Evolutionary conservation across 37 sponge, comb jelly and placozoan genomes (phyloP).

Genomic region (Chondrosia reniformis): DNA sequence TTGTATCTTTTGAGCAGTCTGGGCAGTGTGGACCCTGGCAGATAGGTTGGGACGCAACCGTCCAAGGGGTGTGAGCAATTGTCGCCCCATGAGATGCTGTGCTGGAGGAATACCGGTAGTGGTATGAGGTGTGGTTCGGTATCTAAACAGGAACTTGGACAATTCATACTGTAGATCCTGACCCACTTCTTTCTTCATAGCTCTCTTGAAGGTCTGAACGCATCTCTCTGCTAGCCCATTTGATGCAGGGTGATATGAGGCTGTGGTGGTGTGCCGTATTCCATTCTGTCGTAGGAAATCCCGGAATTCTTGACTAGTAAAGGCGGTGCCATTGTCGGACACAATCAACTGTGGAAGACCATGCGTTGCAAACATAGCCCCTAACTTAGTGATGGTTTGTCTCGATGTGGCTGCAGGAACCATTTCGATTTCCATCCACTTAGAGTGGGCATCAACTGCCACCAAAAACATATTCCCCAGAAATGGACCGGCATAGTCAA

Average conservation of each 20-base stretch:
- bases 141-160: constrained; percentile 25
- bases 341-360: constrained; percentile 22
- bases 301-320: constrained; percentile 22
- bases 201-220: constrained; percentile 33
- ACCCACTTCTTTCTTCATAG: constrained; percentile 9
- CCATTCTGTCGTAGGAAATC: constrained; percentile 24
- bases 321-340: constrained; percentile 30
- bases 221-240: constrained; percentile 43
- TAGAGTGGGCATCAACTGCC: constrained; percentile 33
- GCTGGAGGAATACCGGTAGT: constrained; percentile 26
- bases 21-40: neutral
- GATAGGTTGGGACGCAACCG: constrained; percentile 11
- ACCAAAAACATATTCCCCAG: constrained; percentile 28
- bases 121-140: constrained; percentile 30
- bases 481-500: constrained; percentile 21
- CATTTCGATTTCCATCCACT: constrained; percentile 30
- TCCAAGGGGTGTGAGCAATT: constrained; percentile 20
- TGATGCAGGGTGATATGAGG: constrained; percentile 39
- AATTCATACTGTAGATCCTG: constrained; percentile 17
- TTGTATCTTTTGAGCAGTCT: neutral
- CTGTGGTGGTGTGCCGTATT: constrained; percentile 22
- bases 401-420: constrained; percentile 25
- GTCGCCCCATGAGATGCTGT: constrained; percentile 34
- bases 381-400: constrained; percentile 9
- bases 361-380: constrained; percentile 33